phyloP scores from a whole-genome alignment of 1,140 invertebrate genomes.

The Penaeus indicus region DNA sequence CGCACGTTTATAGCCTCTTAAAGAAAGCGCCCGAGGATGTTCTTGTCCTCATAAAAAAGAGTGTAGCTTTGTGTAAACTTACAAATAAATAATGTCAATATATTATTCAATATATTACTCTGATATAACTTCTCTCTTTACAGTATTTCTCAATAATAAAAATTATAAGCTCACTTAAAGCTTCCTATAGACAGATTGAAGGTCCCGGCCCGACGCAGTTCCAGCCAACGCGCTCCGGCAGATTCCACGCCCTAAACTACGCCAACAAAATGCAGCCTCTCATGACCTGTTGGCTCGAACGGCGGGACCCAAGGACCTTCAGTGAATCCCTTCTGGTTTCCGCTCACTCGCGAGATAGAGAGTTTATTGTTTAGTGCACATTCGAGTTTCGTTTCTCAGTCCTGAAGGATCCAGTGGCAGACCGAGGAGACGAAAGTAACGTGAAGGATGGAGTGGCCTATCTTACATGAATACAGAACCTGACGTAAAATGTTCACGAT shows the following conservation, averaged over 20 bases:
- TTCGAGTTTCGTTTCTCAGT: too few relatives aligned
- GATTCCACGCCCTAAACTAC: conserved; percentile 8
- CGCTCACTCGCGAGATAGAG: too few relatives aligned
- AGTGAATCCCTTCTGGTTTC: too few relatives aligned
- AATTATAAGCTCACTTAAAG: conserved; percentile 43
- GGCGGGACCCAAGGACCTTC: too few relatives aligned
- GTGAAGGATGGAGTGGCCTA: too few relatives aligned
- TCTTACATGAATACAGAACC: too few relatives aligned
- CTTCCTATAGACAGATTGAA: conserved; percentile 7
- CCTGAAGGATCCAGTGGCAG: too few relatives aligned
- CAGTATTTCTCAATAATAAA: conserved; percentile 34
- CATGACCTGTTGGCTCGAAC: too few relatives aligned
- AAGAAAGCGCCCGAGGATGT: conserved; percentile 12
- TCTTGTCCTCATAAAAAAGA: conserved; percentile 12
- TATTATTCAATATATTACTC: conserved; percentile 58
- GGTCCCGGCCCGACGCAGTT: not conserved
- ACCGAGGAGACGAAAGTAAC: too few relatives aligned
- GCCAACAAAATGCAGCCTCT: not conserved
- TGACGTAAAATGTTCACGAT: conserved; percentile 3
- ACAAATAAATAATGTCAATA: conserved; percentile 42
- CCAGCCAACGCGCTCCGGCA: not conserved
- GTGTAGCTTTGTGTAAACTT: conserved; percentile 36
- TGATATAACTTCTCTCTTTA: conserved; percentile 56
- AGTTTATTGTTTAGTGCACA: too few relatives aligned
- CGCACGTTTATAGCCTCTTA: conserved; percentile 28